Conservation (phyloP, 2,797 vertebrate genomes). For the Dallia pectoralis region DNA sequence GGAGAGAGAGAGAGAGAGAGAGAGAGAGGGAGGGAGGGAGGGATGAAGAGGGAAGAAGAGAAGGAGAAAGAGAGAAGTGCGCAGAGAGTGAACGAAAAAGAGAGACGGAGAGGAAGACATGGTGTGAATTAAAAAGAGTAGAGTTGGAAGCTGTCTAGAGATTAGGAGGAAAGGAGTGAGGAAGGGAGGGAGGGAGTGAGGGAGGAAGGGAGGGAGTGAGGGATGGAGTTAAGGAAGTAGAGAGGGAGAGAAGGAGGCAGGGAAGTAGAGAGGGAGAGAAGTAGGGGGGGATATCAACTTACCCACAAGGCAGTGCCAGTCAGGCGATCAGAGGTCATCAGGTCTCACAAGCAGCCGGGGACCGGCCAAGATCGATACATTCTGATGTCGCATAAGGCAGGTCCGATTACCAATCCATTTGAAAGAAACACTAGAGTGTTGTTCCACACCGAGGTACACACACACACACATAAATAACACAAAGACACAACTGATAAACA, state of each 20-base stretch:
- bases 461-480: no score
- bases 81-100: neutral
- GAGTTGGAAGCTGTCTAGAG: neutral
- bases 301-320: no score
- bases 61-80: neutral
- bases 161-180: neutral
- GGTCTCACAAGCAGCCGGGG: no score
- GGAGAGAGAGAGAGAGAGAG: neutral
- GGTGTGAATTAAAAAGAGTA: neutral
- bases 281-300: no score
- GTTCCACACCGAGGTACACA: no score
- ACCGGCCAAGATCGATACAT: no score
- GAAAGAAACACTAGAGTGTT: no score
- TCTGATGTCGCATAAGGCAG: no score
- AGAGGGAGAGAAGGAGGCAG: neutral
- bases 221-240: no score
- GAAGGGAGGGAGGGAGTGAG: neutral
- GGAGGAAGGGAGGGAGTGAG: neutral
- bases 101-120: neutral
- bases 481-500: no score
- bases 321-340: no score
- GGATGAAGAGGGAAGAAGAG: neutral
- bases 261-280: neutral
- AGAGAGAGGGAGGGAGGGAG: neutral
- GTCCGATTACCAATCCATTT: no score